A percentile compares a stretch with the other conserved stretches of the same genome.
These are phyloP conservation scores for Coptodon bakossiorum DNA, from an alignment of 2,113 vertebrate genomes.

Conservation along the genomic window DNA sequence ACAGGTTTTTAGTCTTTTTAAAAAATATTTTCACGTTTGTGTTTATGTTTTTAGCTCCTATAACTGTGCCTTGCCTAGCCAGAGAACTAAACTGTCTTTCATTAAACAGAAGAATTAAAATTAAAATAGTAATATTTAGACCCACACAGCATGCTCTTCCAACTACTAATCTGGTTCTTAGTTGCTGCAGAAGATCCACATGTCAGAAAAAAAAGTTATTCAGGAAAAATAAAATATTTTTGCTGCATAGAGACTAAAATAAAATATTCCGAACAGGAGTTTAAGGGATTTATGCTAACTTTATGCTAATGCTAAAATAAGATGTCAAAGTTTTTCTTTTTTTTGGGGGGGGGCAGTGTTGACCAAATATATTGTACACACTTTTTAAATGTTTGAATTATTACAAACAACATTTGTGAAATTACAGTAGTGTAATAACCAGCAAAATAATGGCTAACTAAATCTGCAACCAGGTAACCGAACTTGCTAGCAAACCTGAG, in stretches of 20 bases:
- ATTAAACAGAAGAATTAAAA: neutral
- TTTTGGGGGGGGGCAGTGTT: fast-evolving
- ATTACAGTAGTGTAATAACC: neutral
- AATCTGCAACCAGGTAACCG: neutral
- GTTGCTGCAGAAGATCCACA: neutral
- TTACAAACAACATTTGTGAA: neutral
- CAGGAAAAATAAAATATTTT: neutral
- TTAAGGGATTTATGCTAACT: neutral
- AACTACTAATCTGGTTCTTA: neutral
- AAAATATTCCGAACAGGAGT: neutral
- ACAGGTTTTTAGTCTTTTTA: neutral
- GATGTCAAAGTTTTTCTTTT: neutral
- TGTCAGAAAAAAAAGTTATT: neutral
- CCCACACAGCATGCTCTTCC: neutral
- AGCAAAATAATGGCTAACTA: neutral
- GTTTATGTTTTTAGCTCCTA: neutral
- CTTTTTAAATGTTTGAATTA: neutral
- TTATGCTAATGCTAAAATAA: neutral
- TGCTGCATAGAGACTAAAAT: neutral
- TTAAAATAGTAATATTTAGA: neutral
- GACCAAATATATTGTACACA: neutral
- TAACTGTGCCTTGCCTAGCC: neutral
- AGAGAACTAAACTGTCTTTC: neutral
- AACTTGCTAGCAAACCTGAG: neutral
- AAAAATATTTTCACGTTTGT: neutral